Evolutionary conservation across 2,797 vertebrate genomes (phyloP).

Genomic region (Megalops cyprinoides): DNA sequence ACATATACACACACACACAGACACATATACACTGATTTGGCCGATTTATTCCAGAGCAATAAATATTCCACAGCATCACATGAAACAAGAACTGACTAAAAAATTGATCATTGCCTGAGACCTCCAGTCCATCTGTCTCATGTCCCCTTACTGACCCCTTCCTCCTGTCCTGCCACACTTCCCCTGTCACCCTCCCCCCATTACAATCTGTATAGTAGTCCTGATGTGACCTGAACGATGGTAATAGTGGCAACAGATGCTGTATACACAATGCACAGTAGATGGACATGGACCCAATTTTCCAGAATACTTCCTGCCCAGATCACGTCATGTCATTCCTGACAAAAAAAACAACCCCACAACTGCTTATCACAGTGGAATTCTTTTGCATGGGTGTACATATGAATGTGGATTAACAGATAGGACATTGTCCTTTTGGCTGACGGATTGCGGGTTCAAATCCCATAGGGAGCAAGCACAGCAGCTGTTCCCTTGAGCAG

Average conservation of each 20-base stretch:
- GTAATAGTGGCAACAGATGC: slow-evolving; percentile 47
- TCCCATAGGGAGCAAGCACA: slow-evolving; percentile 39
- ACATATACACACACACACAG: too few species aligned
- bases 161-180: not conserved
- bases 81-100: not conserved
- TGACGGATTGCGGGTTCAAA: slow-evolving; percentile 31
- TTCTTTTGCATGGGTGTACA: not conserved
- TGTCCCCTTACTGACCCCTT: not conserved
- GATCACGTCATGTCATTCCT: slow-evolving; percentile 5
- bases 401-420: slow-evolving; percentile 38
- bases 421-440: slow-evolving; percentile 38
- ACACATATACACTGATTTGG: too few species aligned
- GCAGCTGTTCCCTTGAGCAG: slow-evolving; percentile 50
- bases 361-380: not conserved
- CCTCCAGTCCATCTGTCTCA: not conserved
- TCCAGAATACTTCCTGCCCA: slow-evolving; percentile 15
- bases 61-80: too few species aligned
- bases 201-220: not conserved
- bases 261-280: slow-evolving; percentile 52
- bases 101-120: not conserved
- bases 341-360: not conserved
- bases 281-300: slow-evolving; percentile 41
- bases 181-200: not conserved
- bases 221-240: not conserved
- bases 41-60: too few species aligned